Base-by-base conservation (phyloP, 2,797 vertebrate species). In the Echeneis naucrates region DNA sequence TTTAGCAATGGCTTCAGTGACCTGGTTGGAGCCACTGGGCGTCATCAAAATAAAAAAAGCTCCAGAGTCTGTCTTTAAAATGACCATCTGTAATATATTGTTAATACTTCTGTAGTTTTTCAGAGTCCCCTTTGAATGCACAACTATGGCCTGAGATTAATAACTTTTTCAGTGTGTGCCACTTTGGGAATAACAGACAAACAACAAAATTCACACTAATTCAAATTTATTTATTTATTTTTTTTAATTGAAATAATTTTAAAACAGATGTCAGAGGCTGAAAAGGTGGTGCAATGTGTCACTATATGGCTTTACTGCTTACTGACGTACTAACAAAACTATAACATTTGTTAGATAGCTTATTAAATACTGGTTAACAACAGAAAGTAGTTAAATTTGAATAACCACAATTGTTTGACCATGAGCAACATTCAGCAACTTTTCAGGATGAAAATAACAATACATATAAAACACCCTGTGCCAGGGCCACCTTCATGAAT, bases 221-320 rank as follows among this genome's bases (percentile, higher is more conserved):
- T n/a, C n/a, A n/a, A n/a, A n/a, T n/a, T n/a, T n/a, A n/a, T n/a
- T n/a, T n/a, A n/a, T n/a, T n/a, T n/a, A n/a, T 7, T 17, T 53
- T 76, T 16, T 80, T 82, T 85, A 82, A 83, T 69, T 75, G 0
- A 54, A 71, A 68, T 68, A 13, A 5, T 26, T 62, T 63, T 40
- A 40, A 69, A 68, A 72, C 35, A 66, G 35, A 72, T 35, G 21
- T 55, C 33, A 68, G 5, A 48, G 13, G 4, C 63, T 33, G 26
- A 63, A 12, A 44, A 38, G 30, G 13, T 7, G 1, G 33, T 57
- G n/a, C 8, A 54, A 48, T 8, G 9, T 48, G 0, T 60, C 3
- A 51, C 61, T 16, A 47, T 1, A 42, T 56, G 24, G 2, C 16
- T 23, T 42, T 37, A 42, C n/a, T n/a, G n/a, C 14, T 76, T 33